Conservation (phyloP, 2,888 invertebrate genomes). For the Agrochola litura region DNA sequence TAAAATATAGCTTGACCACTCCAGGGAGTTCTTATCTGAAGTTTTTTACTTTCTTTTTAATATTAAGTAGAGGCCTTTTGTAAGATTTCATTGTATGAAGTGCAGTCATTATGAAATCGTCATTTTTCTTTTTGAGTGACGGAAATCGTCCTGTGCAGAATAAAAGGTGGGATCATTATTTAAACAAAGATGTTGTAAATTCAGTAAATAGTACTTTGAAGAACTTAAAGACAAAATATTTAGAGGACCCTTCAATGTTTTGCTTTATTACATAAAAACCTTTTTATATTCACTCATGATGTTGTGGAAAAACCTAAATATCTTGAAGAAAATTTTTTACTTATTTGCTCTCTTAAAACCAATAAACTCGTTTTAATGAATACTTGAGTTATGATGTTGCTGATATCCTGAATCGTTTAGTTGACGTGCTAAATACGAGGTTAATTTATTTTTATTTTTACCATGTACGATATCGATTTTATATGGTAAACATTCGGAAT, state of each 20-base stretch:
- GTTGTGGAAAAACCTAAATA: too few species aligned
- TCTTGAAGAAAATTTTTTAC: too few species aligned
- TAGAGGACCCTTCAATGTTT: not conserved
- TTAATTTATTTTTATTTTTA: too few species aligned
- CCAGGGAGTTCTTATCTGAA: not conserved
- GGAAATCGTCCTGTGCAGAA: not conserved
- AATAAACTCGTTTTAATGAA: too few species aligned
- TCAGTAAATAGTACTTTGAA: not conserved
- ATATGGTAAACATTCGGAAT: too few species aligned
- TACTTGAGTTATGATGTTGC: too few species aligned
- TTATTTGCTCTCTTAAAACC: too few species aligned
- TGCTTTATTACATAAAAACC: not conserved
- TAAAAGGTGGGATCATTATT: not conserved
- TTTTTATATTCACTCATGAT: not conserved
- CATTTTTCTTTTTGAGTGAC: not conserved
- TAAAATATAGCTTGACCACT: not conserved
- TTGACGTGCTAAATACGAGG: too few species aligned
- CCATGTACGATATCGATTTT: too few species aligned
- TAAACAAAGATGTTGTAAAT: not conserved
- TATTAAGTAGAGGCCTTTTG: not conserved
- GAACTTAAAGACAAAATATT: not conserved
- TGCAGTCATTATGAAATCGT: not conserved
- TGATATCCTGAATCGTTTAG: too few species aligned
- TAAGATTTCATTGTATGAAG: not conserved
- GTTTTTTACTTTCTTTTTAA: not conserved